Percentiles rank a stretch among this genome's conserved stretches.
Evolutionary conservation across 2,888 invertebrate species (phyloP).

Genomic region (Mongoloraphidia duomilia): DNA sequence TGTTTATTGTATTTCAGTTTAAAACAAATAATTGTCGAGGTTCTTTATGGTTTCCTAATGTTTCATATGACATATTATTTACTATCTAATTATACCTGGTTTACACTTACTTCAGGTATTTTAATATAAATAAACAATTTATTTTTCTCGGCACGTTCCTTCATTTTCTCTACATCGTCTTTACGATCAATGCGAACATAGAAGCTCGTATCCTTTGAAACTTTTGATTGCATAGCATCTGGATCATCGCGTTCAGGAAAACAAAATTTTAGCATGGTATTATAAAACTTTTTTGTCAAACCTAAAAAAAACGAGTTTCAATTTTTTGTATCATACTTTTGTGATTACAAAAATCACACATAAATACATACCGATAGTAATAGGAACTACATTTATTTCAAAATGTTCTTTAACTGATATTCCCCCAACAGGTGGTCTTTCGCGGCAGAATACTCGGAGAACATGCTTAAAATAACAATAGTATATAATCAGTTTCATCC

Average conservation of each 20-base stretch:
- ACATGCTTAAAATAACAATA: slow-evolving; percentile 45
- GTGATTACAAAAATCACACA: not conserved
- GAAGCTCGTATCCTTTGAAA: slow-evolving; percentile 72
- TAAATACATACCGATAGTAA: slow-evolving; percentile 57
- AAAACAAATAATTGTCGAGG: too few species aligned
- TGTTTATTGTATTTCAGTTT: too few species aligned
- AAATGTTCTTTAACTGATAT: slow-evolving; percentile 98
- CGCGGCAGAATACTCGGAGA: slow-evolving; percentile 86
- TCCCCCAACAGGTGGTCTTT: slow-evolving; percentile 95
- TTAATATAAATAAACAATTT: slow-evolving; percentile 98
- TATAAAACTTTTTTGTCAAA: slow-evolving; percentile 91
- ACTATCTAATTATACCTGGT: too few species aligned
- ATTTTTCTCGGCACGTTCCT: slow-evolving; percentile 95
- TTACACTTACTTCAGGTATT: slow-evolving; percentile 71
- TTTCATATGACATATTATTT: too few species aligned
- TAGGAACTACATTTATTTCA: slow-evolving; percentile 93
- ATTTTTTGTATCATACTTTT: slow-evolving; percentile 1
- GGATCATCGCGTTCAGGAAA: slow-evolving; percentile 88
- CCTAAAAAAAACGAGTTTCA: slow-evolving; percentile 29
- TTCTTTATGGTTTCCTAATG: too few species aligned
- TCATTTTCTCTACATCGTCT: slow-evolving; percentile 96
- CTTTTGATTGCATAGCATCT: slow-evolving; percentile 62
- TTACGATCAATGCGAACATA: slow-evolving; percentile 75
- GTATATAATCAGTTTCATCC: not conserved
- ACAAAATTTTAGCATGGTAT: slow-evolving; percentile 93